phyloP scores from a whole-genome alignment of 2,113 vertebrate species.

The Formicarius rufipectus region DNA sequence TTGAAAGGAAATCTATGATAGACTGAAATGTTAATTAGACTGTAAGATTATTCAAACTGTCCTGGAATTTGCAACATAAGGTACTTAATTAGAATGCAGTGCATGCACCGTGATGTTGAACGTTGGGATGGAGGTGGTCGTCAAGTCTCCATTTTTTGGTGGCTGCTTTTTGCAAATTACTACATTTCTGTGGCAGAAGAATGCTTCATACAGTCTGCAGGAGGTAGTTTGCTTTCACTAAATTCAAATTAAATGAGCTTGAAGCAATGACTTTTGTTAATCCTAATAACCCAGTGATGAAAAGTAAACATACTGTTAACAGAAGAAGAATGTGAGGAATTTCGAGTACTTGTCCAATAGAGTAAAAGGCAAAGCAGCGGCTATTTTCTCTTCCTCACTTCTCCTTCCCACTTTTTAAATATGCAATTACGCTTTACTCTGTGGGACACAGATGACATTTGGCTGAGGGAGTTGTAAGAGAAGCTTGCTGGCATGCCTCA shows the following conservation, averaged over 20 bases:
- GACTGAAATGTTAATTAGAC: conserved; percentile 31
- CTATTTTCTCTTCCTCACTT: conserved; percentile 48
- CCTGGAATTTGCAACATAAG: conserved; percentile 27
- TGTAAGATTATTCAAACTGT: background rate
- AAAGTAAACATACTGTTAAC: conserved; percentile 85
- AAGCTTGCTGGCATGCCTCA: background rate
- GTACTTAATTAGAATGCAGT: conserved; percentile 46
- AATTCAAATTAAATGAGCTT: conserved; percentile 85
- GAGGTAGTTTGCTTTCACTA: conserved; percentile 80
- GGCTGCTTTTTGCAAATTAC: conserved; percentile 47
- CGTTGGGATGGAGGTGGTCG: background rate
- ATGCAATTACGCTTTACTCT: conserved; percentile 34
- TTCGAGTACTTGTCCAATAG: conserved; percentile 86
- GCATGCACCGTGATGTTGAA: background rate
- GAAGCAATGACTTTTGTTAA: conserved; percentile 86
- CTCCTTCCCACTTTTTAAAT: conserved; percentile 42
- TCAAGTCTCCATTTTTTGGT: background rate
- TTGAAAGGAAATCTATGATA: background rate
- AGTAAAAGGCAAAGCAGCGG: conserved; percentile 70
- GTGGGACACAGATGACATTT: conserved; percentile 26
- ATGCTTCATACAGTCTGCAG: conserved; percentile 73
- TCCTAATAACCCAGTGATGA: conserved; percentile 85
- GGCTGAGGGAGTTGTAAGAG: conserved; percentile 11
- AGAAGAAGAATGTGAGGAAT: conserved; percentile 88
- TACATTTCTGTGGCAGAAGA: conserved; percentile 57